Percentiles rank a stretch among this genome's conserved stretches.
phyloP scores from a whole-genome alignment of 2,797 vertebrate species.

The Morus bassanus region DNA sequence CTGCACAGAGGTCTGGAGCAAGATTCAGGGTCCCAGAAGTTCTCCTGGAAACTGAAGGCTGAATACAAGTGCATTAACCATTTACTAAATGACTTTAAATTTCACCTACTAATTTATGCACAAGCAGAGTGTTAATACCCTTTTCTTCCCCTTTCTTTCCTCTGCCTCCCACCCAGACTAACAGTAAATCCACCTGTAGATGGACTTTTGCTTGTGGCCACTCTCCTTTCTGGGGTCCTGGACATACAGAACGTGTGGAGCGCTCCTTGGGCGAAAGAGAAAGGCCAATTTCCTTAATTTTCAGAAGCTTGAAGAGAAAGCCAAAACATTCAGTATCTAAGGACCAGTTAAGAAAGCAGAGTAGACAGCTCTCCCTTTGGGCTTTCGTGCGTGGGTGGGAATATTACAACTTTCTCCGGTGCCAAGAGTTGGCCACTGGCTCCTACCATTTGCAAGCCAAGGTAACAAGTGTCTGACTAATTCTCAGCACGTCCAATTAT shows the following conservation, averaged over 20 bases:
- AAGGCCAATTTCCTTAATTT: background rate
- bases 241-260: background rate
- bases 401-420: background rate
- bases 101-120: background rate
- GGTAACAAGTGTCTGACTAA: background rate
- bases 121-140: background rate
- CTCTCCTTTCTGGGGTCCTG: background rate
- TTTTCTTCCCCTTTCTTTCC: background rate
- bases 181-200: background rate
- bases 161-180: background rate
- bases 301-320: background rate
- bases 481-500: background rate
- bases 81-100: background rate
- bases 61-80: background rate
- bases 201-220: background rate
- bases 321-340: background rate
- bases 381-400: rapidly evolving
- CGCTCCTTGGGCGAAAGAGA: background rate
- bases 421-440: background rate
- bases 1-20: background rate
- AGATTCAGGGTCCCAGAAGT: background rate
- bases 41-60: background rate
- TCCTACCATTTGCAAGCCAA: background rate
- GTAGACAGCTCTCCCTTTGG: background rate
- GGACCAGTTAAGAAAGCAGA: background rate